Evolutionary conservation across 2,888 invertebrate species (phyloP).

Genomic region (Ectemnius continuus): DNA sequence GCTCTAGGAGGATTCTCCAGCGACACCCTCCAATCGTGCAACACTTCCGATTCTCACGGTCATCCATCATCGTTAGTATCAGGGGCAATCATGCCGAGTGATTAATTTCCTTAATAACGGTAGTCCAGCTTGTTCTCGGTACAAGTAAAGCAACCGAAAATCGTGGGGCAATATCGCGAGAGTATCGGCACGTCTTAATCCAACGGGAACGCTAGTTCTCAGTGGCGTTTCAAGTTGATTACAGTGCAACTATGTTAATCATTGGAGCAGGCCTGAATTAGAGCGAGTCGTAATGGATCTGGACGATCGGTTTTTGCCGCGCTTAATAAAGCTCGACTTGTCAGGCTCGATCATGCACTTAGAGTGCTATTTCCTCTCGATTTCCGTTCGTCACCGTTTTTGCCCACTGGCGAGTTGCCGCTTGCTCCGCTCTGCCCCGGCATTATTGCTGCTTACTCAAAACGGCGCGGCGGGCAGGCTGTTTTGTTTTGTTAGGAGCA

Average conservation of each 20-base stretch:
- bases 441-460: no score
- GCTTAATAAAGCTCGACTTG: slow-evolving; percentile 30
- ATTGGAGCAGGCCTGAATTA: slow-evolving; percentile 44
- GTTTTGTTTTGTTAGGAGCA: no score
- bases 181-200: background rate
- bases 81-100: background rate
- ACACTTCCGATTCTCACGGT: slow-evolving; percentile 37
- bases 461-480: no score
- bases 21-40: slow-evolving; percentile 20
- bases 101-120: slow-evolving; percentile 1
- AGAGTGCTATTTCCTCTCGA: no score
- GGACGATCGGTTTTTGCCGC: slow-evolving; percentile 27
- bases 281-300: slow-evolving; percentile 51
- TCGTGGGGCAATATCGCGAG: background rate
- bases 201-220: slow-evolving; percentile 26
- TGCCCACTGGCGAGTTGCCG: no score
- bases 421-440: no score
- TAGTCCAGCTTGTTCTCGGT: background rate
- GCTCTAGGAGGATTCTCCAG: slow-evolving; percentile 10
- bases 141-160: background rate
- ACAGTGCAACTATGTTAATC: slow-evolving; percentile 22
- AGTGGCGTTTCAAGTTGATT: background rate
- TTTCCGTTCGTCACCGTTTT: no score
- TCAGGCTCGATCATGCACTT: no score
- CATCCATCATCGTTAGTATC: slow-evolving; percentile 8